Conservation (phyloP, 2,888 invertebrate species). For the Ashinkailepas kermadecensis region DNA sequence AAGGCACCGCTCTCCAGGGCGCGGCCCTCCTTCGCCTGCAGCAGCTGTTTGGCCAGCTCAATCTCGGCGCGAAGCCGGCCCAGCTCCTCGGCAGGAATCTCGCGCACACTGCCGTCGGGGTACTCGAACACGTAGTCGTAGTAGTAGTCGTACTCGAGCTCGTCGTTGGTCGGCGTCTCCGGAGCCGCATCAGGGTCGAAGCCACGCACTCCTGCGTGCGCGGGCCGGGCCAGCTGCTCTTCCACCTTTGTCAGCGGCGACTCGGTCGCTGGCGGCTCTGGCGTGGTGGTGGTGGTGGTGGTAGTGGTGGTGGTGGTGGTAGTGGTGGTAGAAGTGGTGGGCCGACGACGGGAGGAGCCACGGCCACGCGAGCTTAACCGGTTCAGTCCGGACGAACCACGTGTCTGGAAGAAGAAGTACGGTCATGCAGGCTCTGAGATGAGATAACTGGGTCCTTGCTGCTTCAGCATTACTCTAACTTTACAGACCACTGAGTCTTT, state of each 20-base stretch:
- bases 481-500: too few relatives aligned
- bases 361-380: background rate
- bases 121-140: constrained; percentile 36
- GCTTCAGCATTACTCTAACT: too few relatives aligned
- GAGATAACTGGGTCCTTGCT: too few relatives aligned
- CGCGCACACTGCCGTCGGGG: constrained; percentile 24
- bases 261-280: background rate
- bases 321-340: constrained; percentile 45
- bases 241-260: background rate
- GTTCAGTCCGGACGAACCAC: background rate
- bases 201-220: background rate
- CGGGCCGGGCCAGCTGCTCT: background rate
- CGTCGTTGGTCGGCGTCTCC: constrained; percentile 39
- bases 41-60: background rate
- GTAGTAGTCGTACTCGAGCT: constrained; percentile 47
- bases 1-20: background rate
- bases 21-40: background rate
- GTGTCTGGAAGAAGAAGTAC: background rate
- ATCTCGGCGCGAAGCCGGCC: constrained; percentile 49
- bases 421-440: too few relatives aligned
- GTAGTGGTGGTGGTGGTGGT: constrained; percentile 46
- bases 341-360: background rate
- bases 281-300: constrained; percentile 37
- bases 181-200: background rate
- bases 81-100: constrained; percentile 58